These are phyloP conservation scores for Tyrannus savana DNA, from an alignment of 2,113 vertebrate species.

Conservation along the genomic window DNA sequence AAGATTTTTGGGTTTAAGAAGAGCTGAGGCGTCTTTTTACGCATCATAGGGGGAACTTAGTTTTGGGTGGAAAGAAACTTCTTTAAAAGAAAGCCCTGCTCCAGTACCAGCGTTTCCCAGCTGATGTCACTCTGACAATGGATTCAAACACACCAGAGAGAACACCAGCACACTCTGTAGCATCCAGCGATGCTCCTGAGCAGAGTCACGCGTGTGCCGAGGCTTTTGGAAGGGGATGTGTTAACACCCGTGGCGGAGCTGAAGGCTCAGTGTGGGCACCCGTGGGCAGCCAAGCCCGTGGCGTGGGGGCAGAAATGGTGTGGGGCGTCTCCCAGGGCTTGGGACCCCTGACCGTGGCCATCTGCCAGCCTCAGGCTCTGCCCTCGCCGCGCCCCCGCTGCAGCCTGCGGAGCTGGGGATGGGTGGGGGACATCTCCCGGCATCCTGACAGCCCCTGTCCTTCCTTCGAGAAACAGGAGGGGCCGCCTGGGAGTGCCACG, in stretches of 20 bases:
- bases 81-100: neutral
- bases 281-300: neutral
- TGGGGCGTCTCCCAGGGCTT: neutral
- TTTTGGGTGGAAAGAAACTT: neutral
- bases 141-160: neutral
- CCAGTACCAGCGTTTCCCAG: constrained; percentile 56
- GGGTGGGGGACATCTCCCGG: neutral
- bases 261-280: neutral
- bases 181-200: neutral
- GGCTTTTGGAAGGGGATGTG: neutral
- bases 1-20: neutral
- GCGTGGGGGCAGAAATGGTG: neutral
- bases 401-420: neutral
- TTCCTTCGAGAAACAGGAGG: neutral
- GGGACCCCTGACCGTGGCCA: no score
- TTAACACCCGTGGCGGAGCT: neutral
- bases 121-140: constrained; percentile 61
- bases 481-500: rapidly evolving
- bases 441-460: neutral
- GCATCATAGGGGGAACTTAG: rapidly evolving
- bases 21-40: neutral
- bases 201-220: neutral
- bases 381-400: rapidly evolving
- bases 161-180: neutral
- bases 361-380: rapidly evolving